Evolutionary conservation across 2,888 invertebrate genomes (phyloP), one percentile per base, ranked within the genome.

Genomic region (Drosophila testacea): DNA sequence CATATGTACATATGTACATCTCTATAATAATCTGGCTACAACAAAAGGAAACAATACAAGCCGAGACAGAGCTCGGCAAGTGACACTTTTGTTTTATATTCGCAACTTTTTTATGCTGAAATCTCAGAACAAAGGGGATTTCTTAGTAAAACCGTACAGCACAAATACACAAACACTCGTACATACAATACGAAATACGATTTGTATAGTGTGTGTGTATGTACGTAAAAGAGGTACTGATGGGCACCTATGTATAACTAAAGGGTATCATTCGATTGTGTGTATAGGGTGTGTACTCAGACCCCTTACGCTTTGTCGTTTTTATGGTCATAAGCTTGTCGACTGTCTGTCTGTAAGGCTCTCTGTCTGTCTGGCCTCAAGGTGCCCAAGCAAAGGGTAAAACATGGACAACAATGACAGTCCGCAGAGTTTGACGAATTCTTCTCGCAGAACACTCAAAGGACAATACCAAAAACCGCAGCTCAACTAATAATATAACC

Each of bases 41-140:
- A 50, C 48, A 59, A 66, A 71, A 57, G 59, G 38, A 68, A 77
- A 84, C 89, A 89, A 84, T 83, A 89, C 85, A 77, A 66, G 48
- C 71, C 63, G 59, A 48, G 62, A 70, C 34, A 42, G 10, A 63
- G 66, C 51, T 34, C 66, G 73, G 73, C 81, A 88, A 88, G 87
- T 90, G 90, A 90, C 90, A 84, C 87, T 90, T 88, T 90, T 86
- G 90, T 84, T 90, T 84, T 83, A 88, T 86, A 83, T 88, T 83
- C 73, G 84, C 69, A 86, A 74, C 83, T 90, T 90, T 56, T 84
- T 84, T 89, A 79, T 89, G 68, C 64, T 79, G 83, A 73, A 47
- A 88, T 64, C 69, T 52, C 64, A 85, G 72, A 89, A 89, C 83
- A 89, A 89, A 83, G 87, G 62, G 65, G 68, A 83, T 73, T 84